Evolutionary conservation across 2,113 vertebrate species (phyloP).

Genomic region (Tricholaema leucomelas): DNA sequence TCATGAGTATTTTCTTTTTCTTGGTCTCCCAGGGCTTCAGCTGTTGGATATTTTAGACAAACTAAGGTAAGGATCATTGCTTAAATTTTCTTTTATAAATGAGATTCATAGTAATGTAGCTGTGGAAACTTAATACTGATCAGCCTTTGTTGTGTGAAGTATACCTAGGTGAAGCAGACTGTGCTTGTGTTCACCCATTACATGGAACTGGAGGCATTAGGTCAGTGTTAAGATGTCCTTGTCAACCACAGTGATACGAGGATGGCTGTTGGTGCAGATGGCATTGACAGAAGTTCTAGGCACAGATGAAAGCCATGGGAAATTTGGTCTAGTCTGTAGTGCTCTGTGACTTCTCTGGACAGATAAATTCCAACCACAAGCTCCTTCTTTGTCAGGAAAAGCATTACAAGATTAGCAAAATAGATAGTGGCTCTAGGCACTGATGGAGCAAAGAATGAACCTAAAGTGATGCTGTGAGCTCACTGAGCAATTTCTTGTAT

Average conservation of each 20-base stretch:
- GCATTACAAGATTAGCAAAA: background rate
- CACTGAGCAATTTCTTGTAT: background rate
- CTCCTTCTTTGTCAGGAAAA: background rate
- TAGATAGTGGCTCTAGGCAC: too few species aligned
- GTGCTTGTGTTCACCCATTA: background rate
- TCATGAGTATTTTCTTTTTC: background rate
- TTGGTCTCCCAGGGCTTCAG: conserved; percentile 85
- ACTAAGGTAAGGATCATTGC: conserved; percentile 82
- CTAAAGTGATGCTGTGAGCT: background rate
- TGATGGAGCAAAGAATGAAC: too few species aligned
- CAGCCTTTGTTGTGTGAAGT: background rate
- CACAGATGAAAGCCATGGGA: background rate
- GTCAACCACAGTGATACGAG: background rate
- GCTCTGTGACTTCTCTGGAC: background rate
- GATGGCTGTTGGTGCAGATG: background rate
- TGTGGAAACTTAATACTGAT: background rate
- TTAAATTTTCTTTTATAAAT: background rate
- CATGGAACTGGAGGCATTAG: background rate
- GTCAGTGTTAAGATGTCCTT: background rate
- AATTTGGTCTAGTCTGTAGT: background rate
- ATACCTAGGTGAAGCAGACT: background rate
- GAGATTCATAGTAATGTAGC: background rate
- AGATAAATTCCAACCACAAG: background rate
- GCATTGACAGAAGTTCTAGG: background rate
- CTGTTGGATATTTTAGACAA: conserved; percentile 90